Evolutionary conservation across 2,888 invertebrate species (phyloP), one percentile per base, ranked within the genome.

Genomic region (Lepetodrilus schrolli): DNA sequence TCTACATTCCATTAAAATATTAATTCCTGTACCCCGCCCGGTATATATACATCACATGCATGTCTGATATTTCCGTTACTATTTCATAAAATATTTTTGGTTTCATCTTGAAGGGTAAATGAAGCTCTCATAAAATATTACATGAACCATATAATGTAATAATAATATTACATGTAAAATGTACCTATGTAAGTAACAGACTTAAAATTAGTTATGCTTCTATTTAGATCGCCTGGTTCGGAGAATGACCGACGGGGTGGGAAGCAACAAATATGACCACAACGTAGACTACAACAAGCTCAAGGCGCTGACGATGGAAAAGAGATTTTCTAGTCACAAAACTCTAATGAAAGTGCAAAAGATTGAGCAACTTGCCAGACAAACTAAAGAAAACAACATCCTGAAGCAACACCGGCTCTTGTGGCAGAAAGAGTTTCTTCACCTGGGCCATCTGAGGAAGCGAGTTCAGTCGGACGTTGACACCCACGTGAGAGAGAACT

Each of bases 391-490:
- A 75, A 87, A 88, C 69, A 83, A 83, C 69, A 72, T 88, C 4
- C 68, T 86, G 10, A 88, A 89, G 72, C 89, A 89, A 66, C 90
- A 90, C 70, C 85, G 87, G 51, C 74, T 85, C 30, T 82, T 88
- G 0, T 90, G 90, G 90, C 84, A 87, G 66, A 87, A 87, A 72
- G 90, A 90, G 74, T 85, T 88, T 65, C 76, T 86, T 2, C 72
- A 86, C 34, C 79, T 90, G 23, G 87, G 86, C 72, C 82, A 84
- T 71, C 65, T 83, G 23, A 74, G 87, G 26, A 85, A 84, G 47
- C 79, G 82, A 66, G 77, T 82, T 17, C 86, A 89, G 76, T 72
- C 80, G 0, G 87, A 86, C 10, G 77, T 84, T 13, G 86, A 87
- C 21, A 48, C 72, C 34, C 84, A 86, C 74, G 75, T 81, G 78